phyloP scores from a whole-genome alignment of 2,113 vertebrate genomes.

The Forbesichthys agassizii region DNA sequence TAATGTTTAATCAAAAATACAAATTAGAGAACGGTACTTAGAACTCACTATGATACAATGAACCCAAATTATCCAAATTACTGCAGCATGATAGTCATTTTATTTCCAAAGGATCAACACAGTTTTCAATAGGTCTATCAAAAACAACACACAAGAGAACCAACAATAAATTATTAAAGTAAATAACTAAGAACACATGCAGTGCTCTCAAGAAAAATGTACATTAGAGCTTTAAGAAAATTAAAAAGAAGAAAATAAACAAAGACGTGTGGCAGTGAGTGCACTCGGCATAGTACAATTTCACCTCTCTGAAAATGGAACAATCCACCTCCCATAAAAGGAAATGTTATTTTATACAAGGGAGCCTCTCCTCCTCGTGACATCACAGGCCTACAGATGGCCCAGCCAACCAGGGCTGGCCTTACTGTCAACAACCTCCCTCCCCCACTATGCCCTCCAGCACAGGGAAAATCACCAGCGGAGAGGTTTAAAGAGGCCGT shows the following conservation, averaged over 20 bases:
- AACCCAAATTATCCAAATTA: not conserved
- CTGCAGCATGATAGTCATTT: slow-evolving; percentile 5
- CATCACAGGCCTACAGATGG: slow-evolving; percentile 50
- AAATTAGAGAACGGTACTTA: not conserved
- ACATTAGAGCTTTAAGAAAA: not conserved
- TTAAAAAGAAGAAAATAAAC: not conserved
- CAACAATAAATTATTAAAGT: not conserved
- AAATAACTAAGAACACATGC: not conserved
- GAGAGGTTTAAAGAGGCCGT: slow-evolving; percentile 74
- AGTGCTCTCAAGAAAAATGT: not conserved
- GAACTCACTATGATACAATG: not conserved
- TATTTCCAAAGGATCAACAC: not conserved
- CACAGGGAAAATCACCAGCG: slow-evolving; percentile 52
- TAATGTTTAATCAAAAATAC: slow-evolving; percentile 4
- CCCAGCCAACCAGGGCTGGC: slow-evolving; percentile 59
- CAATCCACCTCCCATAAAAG: slow-evolving; percentile 73
- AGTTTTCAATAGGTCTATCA: no score
- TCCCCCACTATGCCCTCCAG: slow-evolving; percentile 53
- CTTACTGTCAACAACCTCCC: slow-evolving; percentile 62
- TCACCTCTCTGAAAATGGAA: slow-evolving; percentile 66
- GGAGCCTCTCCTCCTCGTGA: slow-evolving; percentile 72
- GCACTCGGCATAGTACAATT: not conserved
- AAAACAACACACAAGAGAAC: not conserved
- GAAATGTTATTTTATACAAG: slow-evolving; percentile 82
- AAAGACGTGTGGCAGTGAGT: not conserved